A percentile compares a stretch with the other conserved stretches of the same genome.
Conservation (phyloP, 2,113 vertebrate genomes). For the Notothenia rossii region DNA sequence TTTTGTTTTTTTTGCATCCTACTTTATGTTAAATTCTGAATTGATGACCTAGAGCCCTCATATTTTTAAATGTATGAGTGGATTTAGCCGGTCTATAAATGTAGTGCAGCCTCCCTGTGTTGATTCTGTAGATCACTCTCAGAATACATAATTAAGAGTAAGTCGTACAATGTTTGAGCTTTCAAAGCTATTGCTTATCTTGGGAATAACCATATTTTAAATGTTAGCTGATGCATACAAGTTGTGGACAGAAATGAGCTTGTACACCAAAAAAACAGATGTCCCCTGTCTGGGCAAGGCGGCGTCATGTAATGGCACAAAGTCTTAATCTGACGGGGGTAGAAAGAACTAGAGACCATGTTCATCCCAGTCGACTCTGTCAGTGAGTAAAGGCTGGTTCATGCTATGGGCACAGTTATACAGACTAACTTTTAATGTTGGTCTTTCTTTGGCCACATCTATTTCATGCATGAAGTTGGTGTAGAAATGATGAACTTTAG, state of each 20-base stretch:
- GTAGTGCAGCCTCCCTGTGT: not conserved
- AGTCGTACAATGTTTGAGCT: not conserved
- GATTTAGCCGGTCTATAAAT: not conserved
- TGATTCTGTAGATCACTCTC: not conserved
- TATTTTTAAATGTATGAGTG: too few species aligned
- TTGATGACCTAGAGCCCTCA: not conserved
- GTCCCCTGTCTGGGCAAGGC: conserved; percentile 78
- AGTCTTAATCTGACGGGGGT: conserved; percentile 78
- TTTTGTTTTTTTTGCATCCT: too few species aligned
- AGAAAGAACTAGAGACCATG: conserved; percentile 64
- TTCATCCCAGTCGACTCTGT: conserved; percentile 78
- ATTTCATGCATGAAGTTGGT: not conserved
- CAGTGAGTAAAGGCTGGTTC: conserved; percentile 79
- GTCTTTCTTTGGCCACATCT: too few species aligned
- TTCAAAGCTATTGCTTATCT: not conserved
- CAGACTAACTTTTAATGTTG: not conserved
- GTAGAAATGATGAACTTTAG: not conserved
- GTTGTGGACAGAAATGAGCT: not conserved
- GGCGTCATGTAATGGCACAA: conserved; percentile 68
- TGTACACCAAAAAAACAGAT: not conserved
- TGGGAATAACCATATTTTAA: not conserved
- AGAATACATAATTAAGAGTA: not conserved
- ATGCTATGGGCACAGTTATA: conserved; percentile 70
- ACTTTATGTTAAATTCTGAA: too few species aligned
- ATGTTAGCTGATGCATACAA: not conserved